Base-by-base conservation (phyloP, 1,140 invertebrate genomes). In the Tribolium castaneum region DNA sequence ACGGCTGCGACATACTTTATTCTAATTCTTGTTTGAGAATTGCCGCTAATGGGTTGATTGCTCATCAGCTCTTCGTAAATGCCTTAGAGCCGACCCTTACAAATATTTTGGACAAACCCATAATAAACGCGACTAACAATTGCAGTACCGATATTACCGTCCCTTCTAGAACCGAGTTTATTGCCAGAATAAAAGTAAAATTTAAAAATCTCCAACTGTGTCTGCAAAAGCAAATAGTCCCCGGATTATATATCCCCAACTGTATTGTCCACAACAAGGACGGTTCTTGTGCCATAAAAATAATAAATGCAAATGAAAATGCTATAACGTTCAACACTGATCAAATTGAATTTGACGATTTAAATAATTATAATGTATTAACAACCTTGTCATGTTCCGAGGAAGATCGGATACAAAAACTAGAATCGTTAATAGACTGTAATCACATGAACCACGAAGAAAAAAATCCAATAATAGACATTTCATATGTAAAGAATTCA, bases 401-500 rank as follows among this genome's bases (percentile, higher is more conserved):
- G 25, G 54, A 59, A 25, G 9, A 22, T 19, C 14, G 35, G 3
- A 5, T 39, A 39, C 35, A 39, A 39, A 39, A 39, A 39, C 10
- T 59, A 6, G 54, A 59, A 25, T 22, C 54, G 6, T 22, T 59
- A 25, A 59, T 59, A 19, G 3, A 59, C 13, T 19, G 13, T 19
- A 10, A 59, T 25, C 16, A 59, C 16, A 19, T 59, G 19, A 22
- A 59, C 19, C 22, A 14, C 2, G 54, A 59, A n/a, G 16, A 22
- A 59, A 14, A 19, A 14, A 19, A 59, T 59, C 70, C 16, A 22
- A 10, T 80, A 16, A 77, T 62, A 34, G 25, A 75, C 25, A 72
- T 78, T 50, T n/a, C n/a, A n/a, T n/a, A n/a, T 81, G 78, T 56
- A 49, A 73, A 12, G 39, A 75, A 10, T 80, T 19, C 39, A 39